phyloP scores from a whole-genome alignment of 64 coral and sea anemone species.

The Dendrophyllia cribrosa region DNA sequence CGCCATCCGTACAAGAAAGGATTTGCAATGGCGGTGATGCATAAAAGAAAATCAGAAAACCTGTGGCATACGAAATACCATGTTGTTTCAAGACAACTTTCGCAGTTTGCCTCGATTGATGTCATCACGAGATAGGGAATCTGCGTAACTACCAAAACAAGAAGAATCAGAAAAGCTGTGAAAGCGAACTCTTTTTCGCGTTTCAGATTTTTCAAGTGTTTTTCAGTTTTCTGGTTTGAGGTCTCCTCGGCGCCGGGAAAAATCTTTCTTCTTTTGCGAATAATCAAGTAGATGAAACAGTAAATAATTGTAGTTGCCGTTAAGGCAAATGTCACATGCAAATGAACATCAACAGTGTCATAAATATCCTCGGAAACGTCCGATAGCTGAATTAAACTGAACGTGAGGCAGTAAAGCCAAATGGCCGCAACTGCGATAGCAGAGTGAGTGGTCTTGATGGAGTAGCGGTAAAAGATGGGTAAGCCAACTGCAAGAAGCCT shows the following conservation, averaged over 20 bases:
- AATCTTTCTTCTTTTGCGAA: constrained; percentile 17
- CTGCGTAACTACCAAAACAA: no score
- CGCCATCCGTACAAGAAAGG: no score
- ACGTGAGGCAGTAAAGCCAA: constrained; percentile 24
- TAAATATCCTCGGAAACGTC: no score
- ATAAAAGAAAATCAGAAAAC: neutral
- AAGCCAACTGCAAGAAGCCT: constrained; percentile 28
- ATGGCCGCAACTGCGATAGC: neutral
- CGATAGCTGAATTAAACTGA: neutral
- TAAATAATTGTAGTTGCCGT: no score
- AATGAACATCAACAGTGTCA: no score
- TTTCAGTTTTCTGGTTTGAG: neutral
- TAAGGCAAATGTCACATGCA: no score
- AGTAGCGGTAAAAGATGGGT: constrained; percentile 32
- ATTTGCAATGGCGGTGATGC: no score
- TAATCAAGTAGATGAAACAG: no score
- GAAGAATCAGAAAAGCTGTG: no score
- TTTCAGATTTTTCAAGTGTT: neutral
- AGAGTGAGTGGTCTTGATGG: constrained; percentile 6
- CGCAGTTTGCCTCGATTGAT: no score
- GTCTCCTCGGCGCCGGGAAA: neutral
- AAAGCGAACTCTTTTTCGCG: no score
- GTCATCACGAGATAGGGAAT: no score
- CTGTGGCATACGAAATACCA: constrained; percentile 41
- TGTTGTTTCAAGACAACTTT: neutral